Conservation (phyloP, 2,888 invertebrate species). For the Drosophila fulvimacula region DNA sequence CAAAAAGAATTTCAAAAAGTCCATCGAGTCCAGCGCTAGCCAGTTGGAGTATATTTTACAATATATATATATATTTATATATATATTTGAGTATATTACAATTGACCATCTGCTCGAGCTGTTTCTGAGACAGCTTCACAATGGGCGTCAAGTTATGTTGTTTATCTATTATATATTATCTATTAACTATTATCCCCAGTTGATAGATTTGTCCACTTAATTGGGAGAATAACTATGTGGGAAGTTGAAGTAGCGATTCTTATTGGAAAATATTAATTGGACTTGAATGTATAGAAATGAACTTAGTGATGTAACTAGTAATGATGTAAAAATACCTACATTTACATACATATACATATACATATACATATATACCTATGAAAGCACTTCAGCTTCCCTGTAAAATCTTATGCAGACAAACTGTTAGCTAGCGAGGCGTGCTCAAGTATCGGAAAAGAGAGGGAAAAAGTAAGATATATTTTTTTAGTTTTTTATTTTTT, state of each 20-base stretch:
- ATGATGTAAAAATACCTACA: no score
- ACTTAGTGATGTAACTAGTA: no score
- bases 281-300: no score
- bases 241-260: neutral
- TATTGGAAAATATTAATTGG: neutral
- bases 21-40: neutral
- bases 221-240: neutral
- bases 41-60: neutral
- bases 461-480: no score
- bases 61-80: neutral
- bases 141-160: neutral
- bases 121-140: slow-evolving; percentile 3
- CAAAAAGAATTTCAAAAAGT: neutral
- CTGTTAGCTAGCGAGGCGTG: no score
- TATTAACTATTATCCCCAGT: neutral
- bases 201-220: neutral
- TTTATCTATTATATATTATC: neutral
- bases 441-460: no score
- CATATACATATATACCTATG: no score
- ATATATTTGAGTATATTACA: neutral
- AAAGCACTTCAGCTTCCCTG: no score
- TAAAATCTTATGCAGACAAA: no score
- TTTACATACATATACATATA: no score
- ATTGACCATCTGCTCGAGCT: neutral
- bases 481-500: no score